Evolutionary conservation across 1,140 invertebrate genomes (phyloP).

Genomic region (Frieseomelitta varia): DNA sequence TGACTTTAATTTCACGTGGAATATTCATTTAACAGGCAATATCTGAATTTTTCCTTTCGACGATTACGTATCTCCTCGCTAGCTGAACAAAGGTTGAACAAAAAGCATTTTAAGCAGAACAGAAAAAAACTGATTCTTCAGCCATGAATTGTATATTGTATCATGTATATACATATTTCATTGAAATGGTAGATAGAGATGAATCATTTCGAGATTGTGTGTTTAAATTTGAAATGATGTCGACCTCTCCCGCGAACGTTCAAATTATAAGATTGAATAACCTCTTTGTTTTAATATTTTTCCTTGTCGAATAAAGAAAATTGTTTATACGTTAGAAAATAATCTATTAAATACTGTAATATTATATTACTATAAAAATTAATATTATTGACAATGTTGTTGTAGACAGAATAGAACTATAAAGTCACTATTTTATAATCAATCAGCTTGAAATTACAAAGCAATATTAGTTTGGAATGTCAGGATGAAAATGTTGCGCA

Average conservation of each 20-base stretch:
- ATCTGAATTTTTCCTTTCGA: neutral
- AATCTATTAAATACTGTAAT: neutral
- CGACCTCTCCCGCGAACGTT: neutral
- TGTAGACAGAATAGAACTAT: neutral
- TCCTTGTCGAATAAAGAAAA: neutral
- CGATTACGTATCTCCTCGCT: neutral
- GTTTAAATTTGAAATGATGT: neutral
- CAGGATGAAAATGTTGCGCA: neutral
- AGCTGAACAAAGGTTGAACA: neutral
- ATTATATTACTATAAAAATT: neutral
- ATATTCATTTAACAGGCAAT: neutral
- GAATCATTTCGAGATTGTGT: neutral
- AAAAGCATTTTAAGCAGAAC: neutral
- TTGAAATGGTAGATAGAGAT: neutral
- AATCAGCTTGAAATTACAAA: neutral
- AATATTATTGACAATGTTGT: neutral
- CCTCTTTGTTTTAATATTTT: neutral
- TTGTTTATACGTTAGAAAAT: neutral
- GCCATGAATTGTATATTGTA: neutral
- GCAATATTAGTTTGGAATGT: neutral
- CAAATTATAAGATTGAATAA: neutral
- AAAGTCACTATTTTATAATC: neutral
- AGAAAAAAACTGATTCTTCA: neutral
- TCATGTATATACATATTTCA: conserved; percentile 25
- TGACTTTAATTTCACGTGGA: too few species aligned